Conservation (phyloP, 2,113 vertebrate genomes). For the Hippocampus barbouri region DNA sequence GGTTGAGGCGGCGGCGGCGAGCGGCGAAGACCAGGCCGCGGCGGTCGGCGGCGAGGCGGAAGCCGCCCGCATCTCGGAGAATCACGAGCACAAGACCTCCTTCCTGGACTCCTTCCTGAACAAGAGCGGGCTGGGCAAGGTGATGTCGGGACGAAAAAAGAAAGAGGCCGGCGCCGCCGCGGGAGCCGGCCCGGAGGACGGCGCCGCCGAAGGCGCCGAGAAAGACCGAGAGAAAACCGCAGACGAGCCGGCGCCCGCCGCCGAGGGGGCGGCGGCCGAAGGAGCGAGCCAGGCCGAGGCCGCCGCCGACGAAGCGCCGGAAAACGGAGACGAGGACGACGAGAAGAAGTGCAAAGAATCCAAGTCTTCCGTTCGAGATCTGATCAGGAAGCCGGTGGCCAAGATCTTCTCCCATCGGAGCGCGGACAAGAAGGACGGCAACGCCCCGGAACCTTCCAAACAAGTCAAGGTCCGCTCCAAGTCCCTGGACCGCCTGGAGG, state of each 20-base stretch:
- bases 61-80: conserved; percentile 56
- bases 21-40: background rate
- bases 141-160: conserved; percentile 75
- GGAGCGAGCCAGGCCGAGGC: conserved; percentile 42
- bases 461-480: conserved; percentile 65
- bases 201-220: conserved; percentile 41
- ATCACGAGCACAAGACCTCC: conserved; percentile 67
- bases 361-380: conserved; percentile 70
- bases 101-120: conserved; percentile 77
- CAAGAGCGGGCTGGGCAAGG: conserved; percentile 76
- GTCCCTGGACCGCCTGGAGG: conserved; percentile 74
- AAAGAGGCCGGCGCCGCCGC: conserved; percentile 54
- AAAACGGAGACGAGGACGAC: conserved; percentile 56
- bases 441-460: conserved; percentile 41
- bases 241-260: background rate
- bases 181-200: conserved; percentile 50
- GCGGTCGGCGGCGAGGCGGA: background rate
- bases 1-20: background rate
- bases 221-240: conserved; percentile 52
- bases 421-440: conserved; percentile 74
- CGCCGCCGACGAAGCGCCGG: conserved; percentile 49
- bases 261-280: conserved; percentile 50
- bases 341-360: conserved; percentile 63
- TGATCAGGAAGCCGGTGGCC: conserved; percentile 76
- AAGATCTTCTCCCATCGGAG: conserved; percentile 76